Evolutionary conservation across 1,140 invertebrate species (phyloP).

Genomic region (Muscidifurax raptorellus): DNA sequence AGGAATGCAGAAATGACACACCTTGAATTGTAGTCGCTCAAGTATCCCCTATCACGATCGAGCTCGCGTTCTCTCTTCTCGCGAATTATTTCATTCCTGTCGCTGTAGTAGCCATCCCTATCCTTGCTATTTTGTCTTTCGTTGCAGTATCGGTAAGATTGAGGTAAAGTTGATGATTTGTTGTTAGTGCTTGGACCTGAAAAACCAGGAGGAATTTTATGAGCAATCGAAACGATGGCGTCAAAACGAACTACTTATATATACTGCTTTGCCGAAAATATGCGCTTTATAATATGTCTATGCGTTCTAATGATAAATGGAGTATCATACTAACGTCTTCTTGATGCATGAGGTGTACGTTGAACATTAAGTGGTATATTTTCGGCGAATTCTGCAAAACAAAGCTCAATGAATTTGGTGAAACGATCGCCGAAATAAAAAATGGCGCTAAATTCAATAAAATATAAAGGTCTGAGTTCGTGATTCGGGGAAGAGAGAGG

Average conservation of each 20-base stretch:
- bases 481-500: background rate
- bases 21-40: slow-evolving; percentile 85
- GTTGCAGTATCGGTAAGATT: slow-evolving; percentile 76
- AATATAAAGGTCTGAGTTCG: background rate
- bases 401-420: slow-evolving; percentile 26
- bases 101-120: slow-evolving; percentile 90
- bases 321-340: slow-evolving; percentile 83
- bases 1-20: slow-evolving; percentile 52
- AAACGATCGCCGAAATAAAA: slow-evolving; percentile 12
- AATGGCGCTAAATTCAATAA: background rate
- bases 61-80: slow-evolving; percentile 79
- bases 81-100: slow-evolving; percentile 87
- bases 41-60: slow-evolving; percentile 85
- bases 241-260: background rate
- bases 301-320: background rate
- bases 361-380: slow-evolving; percentile 87
- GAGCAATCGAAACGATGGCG: background rate
- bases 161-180: slow-evolving; percentile 87
- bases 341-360: slow-evolving; percentile 87
- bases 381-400: slow-evolving; percentile 87
- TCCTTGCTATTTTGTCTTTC: slow-evolving; percentile 80
- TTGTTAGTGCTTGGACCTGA: slow-evolving; percentile 77
- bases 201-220: slow-evolving; percentile 2
- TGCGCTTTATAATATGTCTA: background rate
- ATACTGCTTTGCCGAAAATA: background rate